Evolutionary conservation across 1,140 invertebrate genomes (phyloP), one percentile per base, ranked within the genome.

Genomic region (Eriocheir sinensis): DNA sequence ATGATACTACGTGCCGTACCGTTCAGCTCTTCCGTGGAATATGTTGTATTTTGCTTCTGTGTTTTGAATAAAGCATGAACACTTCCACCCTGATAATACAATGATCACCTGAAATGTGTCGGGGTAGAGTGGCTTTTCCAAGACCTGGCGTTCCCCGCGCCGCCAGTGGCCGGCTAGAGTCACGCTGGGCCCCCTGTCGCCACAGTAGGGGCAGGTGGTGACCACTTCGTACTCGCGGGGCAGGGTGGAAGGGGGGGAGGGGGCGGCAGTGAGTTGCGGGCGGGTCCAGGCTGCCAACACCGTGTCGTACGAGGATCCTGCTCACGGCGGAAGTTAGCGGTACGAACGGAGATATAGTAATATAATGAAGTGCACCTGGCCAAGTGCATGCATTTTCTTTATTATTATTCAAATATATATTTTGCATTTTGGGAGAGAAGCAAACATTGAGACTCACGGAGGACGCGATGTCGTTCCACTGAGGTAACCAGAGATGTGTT

Each of bases 151-250:
- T 21, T 0, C 9, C 1, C 80, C 44, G 15, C 90, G 94, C 0
- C 15, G 12, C 94, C 94, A 95, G 0, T 79, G 44, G 36, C 92
- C 94, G 2, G 32, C 83, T 34, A 95, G 83, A 41, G 27, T 38
- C 0, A 88, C 53, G 4, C 44, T 53, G 0, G 94, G 90, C 0
- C 83, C 27, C 8, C 94, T 90, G 17, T 92, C 44, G 4, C 40
- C n/a, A 53, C 90, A 95, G 90, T 92, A 92, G 9, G 94, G 90
- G 79, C 90, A 95, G 17, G 90, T 27, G 15, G 81, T 72, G 9
- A 89, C 6, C 34, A 95, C 81, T 30, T 30, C 34, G 38, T 92
- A 95, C 9, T 72, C 44, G 30, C 89, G 79, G 30, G 9, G 17
- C 9, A 0, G 8, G 21, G 12, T 21, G 27, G 80, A 32, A 48